Percentiles rank a stretch among this genome's conserved stretches.
Conservation (phyloP, 1,140 invertebrate species). For the Drosophila simulans region DNA sequence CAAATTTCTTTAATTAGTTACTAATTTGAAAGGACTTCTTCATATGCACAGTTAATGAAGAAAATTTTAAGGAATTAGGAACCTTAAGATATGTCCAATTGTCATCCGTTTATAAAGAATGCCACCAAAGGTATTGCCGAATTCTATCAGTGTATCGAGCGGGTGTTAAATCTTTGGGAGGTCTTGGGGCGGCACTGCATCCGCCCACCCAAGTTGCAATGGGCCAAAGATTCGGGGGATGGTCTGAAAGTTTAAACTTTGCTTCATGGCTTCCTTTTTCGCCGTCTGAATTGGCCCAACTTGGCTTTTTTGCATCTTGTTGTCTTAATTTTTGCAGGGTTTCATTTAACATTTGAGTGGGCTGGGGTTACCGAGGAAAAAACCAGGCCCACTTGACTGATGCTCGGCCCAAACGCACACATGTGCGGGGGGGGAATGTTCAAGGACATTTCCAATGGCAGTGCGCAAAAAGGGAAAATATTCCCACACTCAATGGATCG, state of each 20-base stretch:
- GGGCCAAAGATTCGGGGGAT: background rate
- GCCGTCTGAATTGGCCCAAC: conserved; percentile 3
- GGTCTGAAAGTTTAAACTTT: conserved; percentile 22
- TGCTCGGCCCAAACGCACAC: conserved; percentile 31
- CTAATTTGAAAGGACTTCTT: no score
- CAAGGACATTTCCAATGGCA: conserved; percentile 68
- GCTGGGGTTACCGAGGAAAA: conserved; percentile 25
- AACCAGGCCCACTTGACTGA: conserved; percentile 55
- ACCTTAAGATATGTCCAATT: background rate
- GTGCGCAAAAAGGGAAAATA: conserved; percentile 52
- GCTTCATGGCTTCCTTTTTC: conserved; percentile 2
- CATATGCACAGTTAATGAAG: no score
- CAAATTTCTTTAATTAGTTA: no score
- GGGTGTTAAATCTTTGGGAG: background rate
- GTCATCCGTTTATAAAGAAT: background rate
- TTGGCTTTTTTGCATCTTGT: conserved; percentile 11
- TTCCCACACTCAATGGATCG: conserved; percentile 30
- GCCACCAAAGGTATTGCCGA: background rate
- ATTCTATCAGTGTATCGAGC: background rate
- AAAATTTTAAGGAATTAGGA: no score
- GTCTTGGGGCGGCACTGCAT: conserved; percentile 6
- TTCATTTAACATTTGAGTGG: conserved; percentile 31
- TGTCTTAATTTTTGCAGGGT: background rate
- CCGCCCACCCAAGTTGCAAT: conserved; percentile 1
- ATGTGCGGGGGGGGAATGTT: conserved; percentile 33